phyloP scores from a whole-genome alignment of 2,113 vertebrate species.

The Etheostoma cragini region DNA sequence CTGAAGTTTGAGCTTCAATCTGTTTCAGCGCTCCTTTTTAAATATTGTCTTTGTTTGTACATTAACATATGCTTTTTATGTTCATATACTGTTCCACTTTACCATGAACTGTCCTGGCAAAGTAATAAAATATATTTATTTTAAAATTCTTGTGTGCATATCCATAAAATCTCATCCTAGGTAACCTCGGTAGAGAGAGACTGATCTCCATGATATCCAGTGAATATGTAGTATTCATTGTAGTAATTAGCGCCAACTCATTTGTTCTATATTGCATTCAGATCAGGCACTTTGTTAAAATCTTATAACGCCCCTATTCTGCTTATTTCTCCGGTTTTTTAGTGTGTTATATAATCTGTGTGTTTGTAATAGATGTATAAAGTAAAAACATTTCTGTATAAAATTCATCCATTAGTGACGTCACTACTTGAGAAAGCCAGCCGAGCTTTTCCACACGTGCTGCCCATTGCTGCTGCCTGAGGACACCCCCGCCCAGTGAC shows the following conservation, averaged over 20 bases:
- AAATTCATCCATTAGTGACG: no score
- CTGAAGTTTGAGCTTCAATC: conserved; percentile 83
- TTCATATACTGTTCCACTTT: conserved; percentile 98
- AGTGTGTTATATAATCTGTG: no score
- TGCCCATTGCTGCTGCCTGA: no score
- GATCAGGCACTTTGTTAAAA: neutral
- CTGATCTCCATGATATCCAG: neutral
- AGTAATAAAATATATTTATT: conserved; percentile 99
- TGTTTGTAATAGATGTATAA: no score
- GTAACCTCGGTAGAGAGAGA: no score
- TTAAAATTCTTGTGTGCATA: conserved; percentile 84
- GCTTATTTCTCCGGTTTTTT: no score
- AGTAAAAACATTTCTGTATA: no score
- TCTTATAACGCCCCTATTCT: neutral
- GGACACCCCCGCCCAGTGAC: no score
- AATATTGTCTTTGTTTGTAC: conserved; percentile 90
- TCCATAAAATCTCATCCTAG: neutral
- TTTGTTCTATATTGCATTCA: neutral
- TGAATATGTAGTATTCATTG: neutral
- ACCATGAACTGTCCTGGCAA: conserved; percentile 97
- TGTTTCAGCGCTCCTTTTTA: conserved; percentile 90
- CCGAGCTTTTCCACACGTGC: no score
- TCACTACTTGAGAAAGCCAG: no score
- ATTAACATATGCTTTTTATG: conserved; percentile 98
- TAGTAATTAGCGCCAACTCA: neutral